A percentile compares a stretch with the other conserved stretches of the same genome.
Conservation (phyloP, 2,797 vertebrate genomes). For the Helarctos malayanus region DNA sequence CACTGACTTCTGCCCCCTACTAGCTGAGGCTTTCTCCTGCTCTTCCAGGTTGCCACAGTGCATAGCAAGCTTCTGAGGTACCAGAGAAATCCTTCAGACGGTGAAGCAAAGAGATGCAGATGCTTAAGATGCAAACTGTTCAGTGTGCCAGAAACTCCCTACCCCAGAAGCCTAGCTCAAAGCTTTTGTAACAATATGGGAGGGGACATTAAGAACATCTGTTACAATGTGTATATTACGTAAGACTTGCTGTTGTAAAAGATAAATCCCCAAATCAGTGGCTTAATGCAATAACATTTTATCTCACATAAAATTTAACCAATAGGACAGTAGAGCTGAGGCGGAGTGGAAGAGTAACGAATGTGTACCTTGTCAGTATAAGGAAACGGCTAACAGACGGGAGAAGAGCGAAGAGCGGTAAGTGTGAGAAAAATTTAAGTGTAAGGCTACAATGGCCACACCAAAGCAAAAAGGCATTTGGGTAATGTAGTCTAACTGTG, state of each 20-base stretch:
- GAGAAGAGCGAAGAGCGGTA: background rate
- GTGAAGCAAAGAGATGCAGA: background rate
- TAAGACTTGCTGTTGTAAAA: background rate
- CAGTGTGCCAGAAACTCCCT: background rate
- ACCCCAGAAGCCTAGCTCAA: background rate
- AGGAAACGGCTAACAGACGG: background rate
- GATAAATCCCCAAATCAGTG: background rate
- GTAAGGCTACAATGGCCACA: background rate
- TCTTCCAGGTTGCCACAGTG: background rate
- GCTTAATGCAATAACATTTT: background rate
- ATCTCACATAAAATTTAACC: conserved; percentile 3
- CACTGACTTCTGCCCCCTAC: background rate
- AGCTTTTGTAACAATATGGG: background rate
- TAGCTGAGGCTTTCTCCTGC: background rate
- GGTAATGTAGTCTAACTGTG: background rate
- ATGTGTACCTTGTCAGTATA: background rate
- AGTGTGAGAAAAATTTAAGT: background rate
- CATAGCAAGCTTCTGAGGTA: background rate
- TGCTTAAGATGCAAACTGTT: background rate
- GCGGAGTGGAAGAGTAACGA: background rate
- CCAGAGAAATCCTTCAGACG: background rate
- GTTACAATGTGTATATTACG: background rate
- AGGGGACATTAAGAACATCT: background rate
- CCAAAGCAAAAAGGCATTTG: background rate
- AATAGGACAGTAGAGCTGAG: background rate